These are phyloP conservation scores for Xylocampa areola DNA, from an alignment of 2,888 invertebrate species.

Conservation along the genomic window DNA sequence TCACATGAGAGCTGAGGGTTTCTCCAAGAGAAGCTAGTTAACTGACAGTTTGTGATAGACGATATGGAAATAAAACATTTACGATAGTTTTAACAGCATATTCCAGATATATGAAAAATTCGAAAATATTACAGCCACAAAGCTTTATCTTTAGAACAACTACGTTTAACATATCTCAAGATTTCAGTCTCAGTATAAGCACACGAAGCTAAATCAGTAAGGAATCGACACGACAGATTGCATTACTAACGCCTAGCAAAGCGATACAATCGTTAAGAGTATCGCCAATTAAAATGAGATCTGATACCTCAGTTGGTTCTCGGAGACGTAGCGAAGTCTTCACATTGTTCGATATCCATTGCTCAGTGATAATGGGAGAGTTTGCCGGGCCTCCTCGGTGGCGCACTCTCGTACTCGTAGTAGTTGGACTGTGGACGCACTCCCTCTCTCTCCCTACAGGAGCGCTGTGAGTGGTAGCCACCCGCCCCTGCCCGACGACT, in stretches of 20 bases:
- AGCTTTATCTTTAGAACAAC: slow-evolving; percentile 6
- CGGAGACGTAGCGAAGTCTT: slow-evolving; percentile 17
- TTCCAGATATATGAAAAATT: slow-evolving; percentile 9
- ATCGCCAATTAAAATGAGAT: slow-evolving; percentile 61
- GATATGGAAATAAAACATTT: slow-evolving; percentile 3
- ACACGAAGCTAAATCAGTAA: slow-evolving; percentile 53
- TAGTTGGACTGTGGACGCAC: slow-evolving; percentile 94
- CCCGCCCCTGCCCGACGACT: slow-evolving; percentile 82
- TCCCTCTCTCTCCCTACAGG: slow-evolving; percentile 89
- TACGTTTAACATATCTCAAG: slow-evolving; percentile 13
- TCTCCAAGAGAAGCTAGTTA: slow-evolving; percentile 11
- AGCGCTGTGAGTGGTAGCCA: slow-evolving; percentile 91
- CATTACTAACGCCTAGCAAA: slow-evolving; percentile 47
- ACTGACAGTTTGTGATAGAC: slow-evolving; percentile 9
- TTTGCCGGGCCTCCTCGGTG: slow-evolving; percentile 84
- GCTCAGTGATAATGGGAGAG: slow-evolving; percentile 88
- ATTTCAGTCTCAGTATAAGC: slow-evolving; percentile 40
- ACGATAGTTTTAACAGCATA: slow-evolving; percentile 16
- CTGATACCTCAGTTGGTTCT: slow-evolving; percentile 47
- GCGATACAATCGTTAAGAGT: slow-evolving; percentile 45
- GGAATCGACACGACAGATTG: slow-evolving; percentile 49
- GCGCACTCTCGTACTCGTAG: slow-evolving; percentile 95
- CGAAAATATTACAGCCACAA: slow-evolving; percentile 4
- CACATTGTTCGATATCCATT: slow-evolving; percentile 43
- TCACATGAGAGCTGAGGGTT: neutral